A percentile compares a stretch with the other conserved stretches of the same genome.
phyloP scores from a whole-genome alignment of 2,797 vertebrate species.

The Triplophysa bombifrons region DNA sequence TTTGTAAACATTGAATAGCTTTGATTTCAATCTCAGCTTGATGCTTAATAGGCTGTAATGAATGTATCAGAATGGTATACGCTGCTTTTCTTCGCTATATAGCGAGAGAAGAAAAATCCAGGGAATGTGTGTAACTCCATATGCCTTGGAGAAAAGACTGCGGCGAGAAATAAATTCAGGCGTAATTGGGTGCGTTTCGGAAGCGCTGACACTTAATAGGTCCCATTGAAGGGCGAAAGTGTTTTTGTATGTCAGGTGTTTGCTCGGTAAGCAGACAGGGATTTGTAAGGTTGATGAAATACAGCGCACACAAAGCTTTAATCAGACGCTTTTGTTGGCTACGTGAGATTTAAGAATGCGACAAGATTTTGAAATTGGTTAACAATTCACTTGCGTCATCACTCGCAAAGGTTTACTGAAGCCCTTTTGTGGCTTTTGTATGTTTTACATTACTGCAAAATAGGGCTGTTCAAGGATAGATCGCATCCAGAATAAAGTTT shows the following conservation, averaged over 20 bases:
- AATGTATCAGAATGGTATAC: slow-evolving; percentile 2
- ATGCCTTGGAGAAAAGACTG: slow-evolving; percentile 53
- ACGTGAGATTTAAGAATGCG: not conserved
- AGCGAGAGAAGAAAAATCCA: not conserved
- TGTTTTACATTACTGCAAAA: no score
- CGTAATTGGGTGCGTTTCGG: slow-evolving; percentile 62
- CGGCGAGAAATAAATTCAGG: slow-evolving; percentile 23
- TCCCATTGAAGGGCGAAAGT: slow-evolving; percentile 42
- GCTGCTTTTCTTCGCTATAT: not conserved
- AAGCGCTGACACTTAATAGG: slow-evolving; percentile 52
- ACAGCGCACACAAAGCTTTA: not conserved
- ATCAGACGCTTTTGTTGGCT: slow-evolving; percentile 26
- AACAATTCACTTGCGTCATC: not conserved
- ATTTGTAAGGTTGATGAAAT: slow-evolving; percentile 16
- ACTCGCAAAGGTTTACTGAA: not conserved
- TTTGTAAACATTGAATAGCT: slow-evolving; percentile 7
- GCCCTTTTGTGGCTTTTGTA: not conserved
- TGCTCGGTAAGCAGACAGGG: slow-evolving; percentile 61
- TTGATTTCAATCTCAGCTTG: slow-evolving; percentile 24
- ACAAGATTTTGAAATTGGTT: not conserved
- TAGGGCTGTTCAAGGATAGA: no score
- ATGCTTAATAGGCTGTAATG: slow-evolving; percentile 25
- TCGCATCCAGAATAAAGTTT: no score
- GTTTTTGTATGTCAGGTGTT: slow-evolving; percentile 58
- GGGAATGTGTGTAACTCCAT: slow-evolving; percentile 46